Base-by-base conservation (phyloP, 1,140 invertebrate species). In the Drosophila pseudoananassae region DNA sequence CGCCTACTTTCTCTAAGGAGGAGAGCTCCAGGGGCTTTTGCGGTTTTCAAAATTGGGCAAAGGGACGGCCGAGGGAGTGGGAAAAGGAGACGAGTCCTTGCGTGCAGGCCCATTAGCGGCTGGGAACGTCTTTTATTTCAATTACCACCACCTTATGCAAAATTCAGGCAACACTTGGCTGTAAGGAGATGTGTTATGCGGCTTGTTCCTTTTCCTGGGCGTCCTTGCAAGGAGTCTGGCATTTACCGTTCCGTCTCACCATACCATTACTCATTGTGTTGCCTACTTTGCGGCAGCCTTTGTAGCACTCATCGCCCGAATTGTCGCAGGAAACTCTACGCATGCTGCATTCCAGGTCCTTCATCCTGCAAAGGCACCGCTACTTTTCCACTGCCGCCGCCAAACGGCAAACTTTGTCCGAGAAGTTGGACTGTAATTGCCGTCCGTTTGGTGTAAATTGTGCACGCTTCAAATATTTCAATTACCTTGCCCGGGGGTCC, bases 41-140 rank as follows among this genome's bases (percentile, higher is more conserved):
- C 40, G 65, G 65, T 68, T 55, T n/a, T 38, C 23, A 23, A 36
- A 10, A 50, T 14, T 12, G 38, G 23, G 46, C 27, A 45, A 5
- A 2, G 8, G 7, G n/a, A 25, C 7, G 9, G 38, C 10, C 7
- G 23, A 9, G 40, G 51, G 33, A 45, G 4, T 29, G 63, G 61
- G 31, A 47, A 8, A 52, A 20, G 61, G 43, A 38, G 40, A 15
- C 14, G 36, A 54, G 65, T 50, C 54, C 25, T 69, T 69, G 64
- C 65, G 64, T 70, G 53, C 64, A 38, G 45, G 33, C 69, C 75
- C 80, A 83, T 83, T 83, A 83, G 66, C 53, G 69, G 54, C 80
- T 79, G 61, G 33, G 59, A 49, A 46, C 81, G 59, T 75, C 82
- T 84, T 84, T 84, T 71, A 87, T 82, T 87, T 87, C 82, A 85